Base-by-base conservation (phyloP, 2,888 invertebrate species). In the Arctia plantaginis region DNA sequence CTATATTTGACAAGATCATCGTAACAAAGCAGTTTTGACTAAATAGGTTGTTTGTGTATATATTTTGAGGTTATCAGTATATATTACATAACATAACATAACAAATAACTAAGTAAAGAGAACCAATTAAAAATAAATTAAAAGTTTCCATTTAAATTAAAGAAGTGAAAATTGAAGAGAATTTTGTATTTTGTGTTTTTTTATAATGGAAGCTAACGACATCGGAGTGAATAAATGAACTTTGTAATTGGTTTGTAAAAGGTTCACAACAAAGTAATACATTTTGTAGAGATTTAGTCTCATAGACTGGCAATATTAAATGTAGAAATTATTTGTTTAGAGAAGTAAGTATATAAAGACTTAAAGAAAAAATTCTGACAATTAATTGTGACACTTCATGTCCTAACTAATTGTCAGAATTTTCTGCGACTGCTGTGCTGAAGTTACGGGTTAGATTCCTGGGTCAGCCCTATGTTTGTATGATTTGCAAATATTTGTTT, bases 211-310 rank as follows among this genome's bases (percentile, higher is more conserved):
- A 69, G n/a, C 78, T 81, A 82, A 85, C 76, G 66, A 81, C 69
- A 66, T 59, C 35, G 27, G 39, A 47, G 68, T 71, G 62, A 47
- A 59, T 67, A 33, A 71, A 71, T 73, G 72, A 82, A 81, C 82
- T 85, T 81, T 74, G 77, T 86, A 85, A 87, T 86, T 86, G 82
- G 79, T 78, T 65, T 78, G 73, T 80, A 79, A 86, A 82, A 80
- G 80, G 76, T 83, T 84, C 75, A 23, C 71, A 80, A 82, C 78
- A 85, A 82, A 85, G 6, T 30, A 62, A 84, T 75, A 77, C 80
- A 85, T 84, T 85, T 77, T 71, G 77, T 80, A 77, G 73, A 78
- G 69, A 76, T 74, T 78, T 78, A 79, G 79, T 80, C 82, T 81
- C 72, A 73, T 47, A 39, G 35, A 30, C 20, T 30, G 44, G 33